Evolutionary conservation across 2,113 vertebrate species (phyloP), one percentile per base, ranked within the genome.

Genomic region (Elanoides forficatus): DNA sequence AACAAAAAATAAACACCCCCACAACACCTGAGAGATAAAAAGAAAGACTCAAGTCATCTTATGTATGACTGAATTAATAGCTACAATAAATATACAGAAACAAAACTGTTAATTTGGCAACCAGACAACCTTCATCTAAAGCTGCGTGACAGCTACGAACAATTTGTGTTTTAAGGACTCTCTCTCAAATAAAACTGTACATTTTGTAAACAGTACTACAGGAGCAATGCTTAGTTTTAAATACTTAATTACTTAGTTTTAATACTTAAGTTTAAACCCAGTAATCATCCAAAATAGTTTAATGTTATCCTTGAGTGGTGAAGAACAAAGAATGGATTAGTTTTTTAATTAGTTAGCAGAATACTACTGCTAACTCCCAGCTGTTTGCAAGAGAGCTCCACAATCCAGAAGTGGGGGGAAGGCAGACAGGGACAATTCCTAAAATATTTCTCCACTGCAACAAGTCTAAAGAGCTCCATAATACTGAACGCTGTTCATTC

Each of bases 1-100:
- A 95, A 86, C 17, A 84, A 55, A 92, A 96, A 96, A 91, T 78
- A 86, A 93, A 91, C 63, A 80, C 83, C 67, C 75, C 50, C 43
- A 72, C 63, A 91, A 23, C 29, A 58, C 40, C 7, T 34, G 52
- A 36, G 27, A 92, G 30, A 90, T n/a, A 74, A 92, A 83, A 82
- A 70, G 13, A 86, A 83, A 67, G 73, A 86, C 43, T 72, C 32
- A 48, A 86, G 56, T 19, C 7, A 91, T 36, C 58, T 76, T 62
- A 32, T 4, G 15, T 50, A 63, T 66, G 76, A 86, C 9, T 90
- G 76, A 87, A 71, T 94, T 82, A 82, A 68, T 22, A 81, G n/a
- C 62, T 82, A 34, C 45, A 89, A 55, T 53, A 91, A 81, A 48
- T 30, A 75, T 1, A 62, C 0, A 81, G 48, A 67, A 83, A 50